phyloP scores from a whole-genome alignment of 2,113 vertebrate species.

The Willisornis vidua region DNA sequence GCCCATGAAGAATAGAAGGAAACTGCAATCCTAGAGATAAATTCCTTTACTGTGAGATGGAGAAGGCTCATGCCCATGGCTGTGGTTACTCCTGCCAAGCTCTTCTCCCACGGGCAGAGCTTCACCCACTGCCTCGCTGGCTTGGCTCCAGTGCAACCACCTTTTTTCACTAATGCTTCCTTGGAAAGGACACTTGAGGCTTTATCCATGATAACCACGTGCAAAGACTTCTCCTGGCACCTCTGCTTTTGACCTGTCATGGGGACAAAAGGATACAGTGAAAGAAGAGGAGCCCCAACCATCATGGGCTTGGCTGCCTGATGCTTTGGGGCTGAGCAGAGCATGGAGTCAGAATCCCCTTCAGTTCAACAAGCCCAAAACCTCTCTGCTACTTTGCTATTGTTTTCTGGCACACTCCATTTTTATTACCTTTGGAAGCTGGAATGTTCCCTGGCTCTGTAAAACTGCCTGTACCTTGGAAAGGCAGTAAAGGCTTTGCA shows the following conservation, averaged over 20 bases:
- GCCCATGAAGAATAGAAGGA: not conserved
- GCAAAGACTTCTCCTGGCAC: not conserved
- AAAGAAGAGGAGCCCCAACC: not conserved
- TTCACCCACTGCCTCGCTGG: not conserved
- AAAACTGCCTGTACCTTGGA: not conserved
- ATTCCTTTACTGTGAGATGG: too few species aligned
- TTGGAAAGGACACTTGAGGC: not conserved
- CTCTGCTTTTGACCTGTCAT: not conserved
- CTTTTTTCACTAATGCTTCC: not conserved
- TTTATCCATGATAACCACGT: not conserved
- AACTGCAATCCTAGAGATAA: not conserved
- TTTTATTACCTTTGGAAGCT: not conserved
- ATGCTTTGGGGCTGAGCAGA: not conserved
- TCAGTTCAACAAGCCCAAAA: not conserved
- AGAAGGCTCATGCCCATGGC: not conserved
- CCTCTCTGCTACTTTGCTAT: not conserved
- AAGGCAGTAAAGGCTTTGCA: not conserved
- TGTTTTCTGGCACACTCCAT: not conserved
- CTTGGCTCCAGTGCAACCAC: not conserved
- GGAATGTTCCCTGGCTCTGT: constrained; percentile 25
- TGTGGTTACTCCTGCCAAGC: not conserved
- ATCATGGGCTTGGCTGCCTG: accelerated
- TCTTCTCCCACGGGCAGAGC: not conserved
- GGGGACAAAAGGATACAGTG: not conserved
- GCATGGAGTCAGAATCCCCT: accelerated